Base-by-base conservation (phyloP, 2,888 invertebrate species). In the Limnephilus rhombicus region DNA sequence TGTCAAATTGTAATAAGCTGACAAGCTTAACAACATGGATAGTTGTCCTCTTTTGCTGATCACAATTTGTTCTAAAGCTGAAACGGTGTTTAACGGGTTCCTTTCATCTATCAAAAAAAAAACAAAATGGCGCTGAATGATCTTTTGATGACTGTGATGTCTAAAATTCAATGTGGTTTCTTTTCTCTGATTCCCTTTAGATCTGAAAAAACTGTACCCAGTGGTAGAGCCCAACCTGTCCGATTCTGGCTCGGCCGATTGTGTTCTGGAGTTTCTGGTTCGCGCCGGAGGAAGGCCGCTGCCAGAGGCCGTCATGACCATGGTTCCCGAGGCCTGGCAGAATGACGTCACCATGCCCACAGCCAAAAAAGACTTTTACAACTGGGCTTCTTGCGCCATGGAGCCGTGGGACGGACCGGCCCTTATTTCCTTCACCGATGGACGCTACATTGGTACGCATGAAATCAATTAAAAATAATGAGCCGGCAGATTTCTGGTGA, bases 401-500 rank as follows among this genome's bases (percentile, higher is more conserved):
- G 99, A 99, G 95, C 99, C 99, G 0, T 99, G 99, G 99, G 99
- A 99, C 95, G 99, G 99, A 49, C 98, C 98, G 2, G 99, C 99
- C 1, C 96, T 99, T 93, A 97, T 99, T 91, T 99, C 99, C 0
- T 99, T 99, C 95, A 99, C 99, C 88, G 99, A 99, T 96, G 99
- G 99, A 53, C 97, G 99, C 53, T 99, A 98, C 95, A 98, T 99
- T 94, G 99, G 98, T 96, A 53, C 24, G 68, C 7, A 68, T n/a
- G 24, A 68, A 68, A n/a, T 68, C 68, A 68, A 68, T 68, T 68
- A 45, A 12, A 15, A 15, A 13, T 49, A 49, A 13, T 49, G 13
- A 13, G 15, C 49, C 2, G 49, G 15, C 49, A 49, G 49, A 1
- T 15, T 49, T 15, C 15, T 15, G 13, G 13, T 49, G 49, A 49